These are phyloP conservation scores for Litocranius walleri DNA, from an alignment of 2,113 vertebrate genomes.

Conservation along the genomic window DNA sequence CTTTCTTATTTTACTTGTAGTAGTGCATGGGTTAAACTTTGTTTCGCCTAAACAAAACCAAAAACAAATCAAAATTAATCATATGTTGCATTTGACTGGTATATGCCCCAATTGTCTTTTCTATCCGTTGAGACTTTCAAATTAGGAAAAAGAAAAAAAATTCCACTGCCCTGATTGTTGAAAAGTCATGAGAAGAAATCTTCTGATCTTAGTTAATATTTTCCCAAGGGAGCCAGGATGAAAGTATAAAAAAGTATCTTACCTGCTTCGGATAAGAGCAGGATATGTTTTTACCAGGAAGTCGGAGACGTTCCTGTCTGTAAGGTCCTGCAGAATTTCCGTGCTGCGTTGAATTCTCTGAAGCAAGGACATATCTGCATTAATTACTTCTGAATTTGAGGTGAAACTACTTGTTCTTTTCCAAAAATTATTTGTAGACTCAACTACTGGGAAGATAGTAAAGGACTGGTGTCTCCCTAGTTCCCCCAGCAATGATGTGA, in stretches of 20 bases:
- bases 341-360: constrained; percentile 90
- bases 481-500: background rate
- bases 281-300: constrained; percentile 96
- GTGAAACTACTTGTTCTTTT: background rate
- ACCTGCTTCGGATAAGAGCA: constrained; percentile 91
- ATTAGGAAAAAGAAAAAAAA: background rate
- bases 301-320: constrained; percentile 92
- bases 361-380: constrained; percentile 36
- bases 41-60: background rate
- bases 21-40: background rate
- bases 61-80: background rate
- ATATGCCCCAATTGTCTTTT: background rate
- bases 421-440: background rate
- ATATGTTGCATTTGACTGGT: background rate
- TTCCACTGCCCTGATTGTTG: background rate
- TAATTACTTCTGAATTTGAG: background rate
- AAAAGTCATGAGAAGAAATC: background rate
- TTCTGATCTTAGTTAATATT: background rate
- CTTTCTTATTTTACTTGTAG: background rate
- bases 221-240: background rate
- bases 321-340: constrained; percentile 92
- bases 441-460: background rate
- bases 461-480: background rate
- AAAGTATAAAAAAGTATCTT: background rate
- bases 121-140: background rate